These are phyloP conservation scores for Himalopsyche kuldschensis DNA, from an alignment of 2,888 invertebrate genomes.

Conservation along the genomic window DNA sequence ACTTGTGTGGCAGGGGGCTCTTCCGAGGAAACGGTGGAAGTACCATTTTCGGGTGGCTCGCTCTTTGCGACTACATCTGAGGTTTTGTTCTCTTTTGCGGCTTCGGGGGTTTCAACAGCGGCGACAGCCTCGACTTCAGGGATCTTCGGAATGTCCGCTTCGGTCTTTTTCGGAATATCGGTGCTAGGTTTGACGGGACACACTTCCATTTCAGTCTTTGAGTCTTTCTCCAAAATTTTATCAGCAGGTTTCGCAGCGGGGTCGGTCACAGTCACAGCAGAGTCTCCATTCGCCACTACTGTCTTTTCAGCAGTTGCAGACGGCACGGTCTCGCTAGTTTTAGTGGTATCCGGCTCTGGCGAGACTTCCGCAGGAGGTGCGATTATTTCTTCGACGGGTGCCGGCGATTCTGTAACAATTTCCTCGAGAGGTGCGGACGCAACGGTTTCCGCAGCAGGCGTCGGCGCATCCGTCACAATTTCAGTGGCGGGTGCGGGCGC, in stretches of 20 bases:
- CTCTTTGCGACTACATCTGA: not conserved
- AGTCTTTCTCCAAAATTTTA: conserved; percentile 19
- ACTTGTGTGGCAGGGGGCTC: conserved; percentile 46
- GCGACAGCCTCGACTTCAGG: not conserved
- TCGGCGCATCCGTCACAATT: conserved; percentile 32
- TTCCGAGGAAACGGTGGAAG: conserved; percentile 27
- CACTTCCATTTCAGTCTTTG: conserved; percentile 9
- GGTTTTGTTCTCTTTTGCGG: not conserved
- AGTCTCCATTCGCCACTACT: no score
- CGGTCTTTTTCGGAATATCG: not conserved
- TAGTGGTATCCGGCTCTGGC: conserved; percentile 10
- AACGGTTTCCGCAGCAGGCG: conserved; percentile 4
- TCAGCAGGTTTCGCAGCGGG: not conserved
- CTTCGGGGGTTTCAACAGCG: not conserved
- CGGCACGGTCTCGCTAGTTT: conserved; percentile 19
- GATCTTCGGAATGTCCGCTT: conserved; percentile 10
- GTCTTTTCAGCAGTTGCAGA: not conserved
- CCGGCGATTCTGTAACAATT: not conserved
- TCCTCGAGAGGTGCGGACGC: not conserved
- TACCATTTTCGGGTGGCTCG: not conserved
- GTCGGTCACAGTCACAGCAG: no score
- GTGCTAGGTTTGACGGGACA: not conserved
- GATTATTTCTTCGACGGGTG: conserved; percentile 11
- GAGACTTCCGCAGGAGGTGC: conserved; percentile 21
- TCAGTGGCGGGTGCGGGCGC: conserved; percentile 38